Evolutionary conservation across 2,797 vertebrate species (phyloP), one percentile per base, ranked within the genome.

Genomic region (Adrianichthys oophorus): DNA sequence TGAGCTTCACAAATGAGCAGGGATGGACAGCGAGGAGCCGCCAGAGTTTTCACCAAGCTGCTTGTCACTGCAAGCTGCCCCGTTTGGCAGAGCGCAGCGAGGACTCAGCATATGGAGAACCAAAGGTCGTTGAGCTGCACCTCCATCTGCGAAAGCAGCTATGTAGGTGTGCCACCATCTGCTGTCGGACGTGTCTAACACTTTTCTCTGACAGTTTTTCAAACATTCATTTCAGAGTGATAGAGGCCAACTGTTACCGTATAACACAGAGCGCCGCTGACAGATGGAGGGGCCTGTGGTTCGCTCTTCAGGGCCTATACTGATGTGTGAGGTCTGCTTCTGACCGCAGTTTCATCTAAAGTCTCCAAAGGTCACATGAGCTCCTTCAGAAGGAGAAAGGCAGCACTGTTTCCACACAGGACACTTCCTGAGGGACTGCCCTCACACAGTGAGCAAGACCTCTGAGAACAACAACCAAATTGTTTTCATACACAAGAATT

Each of bases 81-180:
- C 74, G 67, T 68, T 87, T 87, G 80, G 85, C 79, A 41, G 46
- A 2, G 54, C 48, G 55, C 64, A 56, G 56, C 55, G 52, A 73
- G 60, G 65, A 48, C 62, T 52, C 64, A 79, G 59, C 85, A 85
- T 84, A 86, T 77, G 79, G 79, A 76, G 70, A 15, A 45, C 48
- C 43, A 62, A 26, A 70, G 79, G 59, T 64, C 52, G 68, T 1
- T 45, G 72, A 18, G 70, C 70, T 62, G 51, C 7, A 62, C 52
- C 70, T 67, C 89, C 87, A 85, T 88, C 79, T 85, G 85, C 65
- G 58, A 52, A 54, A 66, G 43, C 78, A 59, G 76, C 70, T 59
- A 85, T 60, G 84, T 87, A 84, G 87, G 84, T 85, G 83, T 74
- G 76, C 52, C 80, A 79, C 80, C 82, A 86, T 89, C 87, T 87